Conservation (phyloP, 1,140 invertebrate species). For the Pogonus chalceus region DNA sequence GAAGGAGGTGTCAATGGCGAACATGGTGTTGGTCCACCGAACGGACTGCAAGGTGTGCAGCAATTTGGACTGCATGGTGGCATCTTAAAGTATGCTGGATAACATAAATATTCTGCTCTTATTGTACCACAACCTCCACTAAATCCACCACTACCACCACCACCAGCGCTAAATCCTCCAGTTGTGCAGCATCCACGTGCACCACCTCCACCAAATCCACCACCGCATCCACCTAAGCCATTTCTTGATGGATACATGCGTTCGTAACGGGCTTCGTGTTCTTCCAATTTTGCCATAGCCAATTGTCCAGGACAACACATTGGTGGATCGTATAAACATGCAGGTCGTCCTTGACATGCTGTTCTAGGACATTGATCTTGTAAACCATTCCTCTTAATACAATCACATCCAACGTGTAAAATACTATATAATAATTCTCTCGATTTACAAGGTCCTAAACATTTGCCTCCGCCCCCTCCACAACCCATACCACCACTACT, state of each 20-base stretch:
- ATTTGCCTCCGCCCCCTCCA: not conserved
- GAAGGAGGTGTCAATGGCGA: not conserved
- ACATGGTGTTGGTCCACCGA: conserved; percentile 5
- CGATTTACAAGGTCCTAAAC: conserved; percentile 39
- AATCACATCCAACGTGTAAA: conserved; percentile 58
- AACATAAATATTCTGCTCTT: not conserved
- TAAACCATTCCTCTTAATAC: conserved; percentile 60
- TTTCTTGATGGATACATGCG: not conserved
- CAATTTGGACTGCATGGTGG: not conserved
- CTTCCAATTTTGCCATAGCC: conserved; percentile 21
- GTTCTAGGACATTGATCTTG: conserved; percentile 61
- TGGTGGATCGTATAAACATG: conserved; percentile 54
- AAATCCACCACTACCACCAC: not conserved
- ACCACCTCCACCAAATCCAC: not conserved
- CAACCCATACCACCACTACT: not conserved
- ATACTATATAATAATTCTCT: conserved; percentile 53
- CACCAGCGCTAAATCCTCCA: not conserved
- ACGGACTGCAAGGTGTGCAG: conserved; percentile 14
- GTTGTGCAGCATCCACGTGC: not conserved
- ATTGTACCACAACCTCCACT: not conserved
- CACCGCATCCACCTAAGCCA: not conserved
- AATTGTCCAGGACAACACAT: conserved; percentile 46
- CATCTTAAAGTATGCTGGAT: not conserved
- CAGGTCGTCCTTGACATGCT: conserved; percentile 55
- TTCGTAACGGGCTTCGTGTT: not conserved